Evolutionary conservation across 2,113 vertebrate genomes (phyloP).

Genomic region (Todiramphus chloris): DNA sequence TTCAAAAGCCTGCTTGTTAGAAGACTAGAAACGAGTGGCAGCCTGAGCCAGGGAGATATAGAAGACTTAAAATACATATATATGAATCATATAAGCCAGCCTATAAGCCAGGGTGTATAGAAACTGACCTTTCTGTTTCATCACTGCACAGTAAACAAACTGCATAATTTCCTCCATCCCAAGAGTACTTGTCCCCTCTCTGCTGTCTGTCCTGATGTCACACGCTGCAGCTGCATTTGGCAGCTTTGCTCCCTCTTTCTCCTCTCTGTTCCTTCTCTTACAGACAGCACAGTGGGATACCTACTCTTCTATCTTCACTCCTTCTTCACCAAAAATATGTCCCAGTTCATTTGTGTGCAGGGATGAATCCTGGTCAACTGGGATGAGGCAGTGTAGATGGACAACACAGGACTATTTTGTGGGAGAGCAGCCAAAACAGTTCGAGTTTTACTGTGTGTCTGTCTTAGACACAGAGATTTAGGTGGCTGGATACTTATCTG

Average conservation of each 20-base stretch:
- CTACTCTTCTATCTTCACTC: not conserved
- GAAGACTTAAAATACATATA: conserved; percentile 37
- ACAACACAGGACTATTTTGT: not conserved
- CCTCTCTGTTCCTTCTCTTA: not conserved
- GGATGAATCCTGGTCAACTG: not conserved
- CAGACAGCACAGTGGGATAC: not conserved
- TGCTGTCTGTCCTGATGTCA: not conserved
- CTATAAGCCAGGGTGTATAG: not conserved
- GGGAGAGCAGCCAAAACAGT: not conserved
- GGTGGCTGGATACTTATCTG: not conserved
- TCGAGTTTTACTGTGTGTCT: not conserved
- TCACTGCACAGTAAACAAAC: conserved; percentile 12
- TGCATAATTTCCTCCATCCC: conserved; percentile 13
- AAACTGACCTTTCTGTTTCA: conserved; percentile 31
- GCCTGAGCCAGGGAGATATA: conserved; percentile 58
- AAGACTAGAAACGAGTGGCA: conserved; percentile 27
- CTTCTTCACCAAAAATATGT: not conserved
- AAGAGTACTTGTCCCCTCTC: not conserved
- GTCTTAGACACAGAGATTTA: not conserved
- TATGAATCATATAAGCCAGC: conserved; percentile 5
- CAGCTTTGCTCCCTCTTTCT: not conserved
- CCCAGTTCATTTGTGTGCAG: not conserved
- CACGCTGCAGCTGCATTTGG: fast-evolving
- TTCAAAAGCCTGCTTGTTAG: conserved; percentile 58
- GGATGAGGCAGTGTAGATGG: not conserved